A percentile compares a stretch with the other conserved stretches of the same genome.
Conservation (phyloP, 2,888 invertebrate species). For the Parnassius glacialis region DNA sequence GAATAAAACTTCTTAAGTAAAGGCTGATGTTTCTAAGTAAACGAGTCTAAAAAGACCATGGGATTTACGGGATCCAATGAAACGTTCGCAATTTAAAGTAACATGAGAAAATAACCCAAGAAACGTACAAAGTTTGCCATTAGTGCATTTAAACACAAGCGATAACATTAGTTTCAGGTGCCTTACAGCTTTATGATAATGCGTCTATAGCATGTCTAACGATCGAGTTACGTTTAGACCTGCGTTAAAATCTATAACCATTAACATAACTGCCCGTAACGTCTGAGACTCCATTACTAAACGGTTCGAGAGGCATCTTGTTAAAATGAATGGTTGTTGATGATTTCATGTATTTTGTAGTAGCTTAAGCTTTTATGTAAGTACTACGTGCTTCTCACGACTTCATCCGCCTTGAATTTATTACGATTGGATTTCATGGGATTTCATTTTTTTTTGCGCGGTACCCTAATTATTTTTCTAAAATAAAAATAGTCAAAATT, state of each 20-base stretch:
- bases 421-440: no score
- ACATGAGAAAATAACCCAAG: conserved; percentile 22
- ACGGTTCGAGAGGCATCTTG: conserved; percentile 7
- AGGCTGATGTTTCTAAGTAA: no score
- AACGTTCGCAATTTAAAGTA: not conserved
- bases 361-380: conserved; percentile 9
- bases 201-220: conserved; percentile 20
- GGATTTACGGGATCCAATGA: no score
- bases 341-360: conserved; percentile 24
- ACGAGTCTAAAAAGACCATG: no score
- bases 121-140: conserved; percentile 21
- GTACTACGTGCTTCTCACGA: no score
- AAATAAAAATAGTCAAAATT: no score
- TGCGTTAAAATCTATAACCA: conserved; percentile 26
- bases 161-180: conserved; percentile 24
- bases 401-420: no score
- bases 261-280: conserved; percentile 24
- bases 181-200: conserved; percentile 24
- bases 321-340: conserved; percentile 9
- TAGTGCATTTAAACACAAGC: conserved; percentile 15
- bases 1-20: no score
- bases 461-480: no score
- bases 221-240: conserved; percentile 24
- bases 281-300: conserved; percentile 20
- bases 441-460: no score